Conservation (phyloP, 2,888 invertebrate species). For the Electrophaes corylata region DNA sequence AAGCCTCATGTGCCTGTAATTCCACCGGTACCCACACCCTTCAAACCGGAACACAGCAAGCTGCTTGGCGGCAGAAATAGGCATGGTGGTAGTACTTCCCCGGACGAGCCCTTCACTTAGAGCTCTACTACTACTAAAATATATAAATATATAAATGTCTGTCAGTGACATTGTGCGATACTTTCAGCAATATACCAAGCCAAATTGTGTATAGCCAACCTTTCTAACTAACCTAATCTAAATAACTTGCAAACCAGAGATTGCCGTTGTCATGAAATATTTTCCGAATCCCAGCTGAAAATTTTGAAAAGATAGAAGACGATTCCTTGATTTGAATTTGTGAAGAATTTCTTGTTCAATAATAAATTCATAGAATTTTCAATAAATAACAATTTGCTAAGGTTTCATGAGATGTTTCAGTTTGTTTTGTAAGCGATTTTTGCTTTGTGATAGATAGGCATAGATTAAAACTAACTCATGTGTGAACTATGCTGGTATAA, state of each 20-base stretch:
- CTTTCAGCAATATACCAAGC: slow-evolving; percentile 11
- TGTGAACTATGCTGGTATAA: slow-evolving; percentile 34
- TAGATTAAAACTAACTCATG: slow-evolving; percentile 65
- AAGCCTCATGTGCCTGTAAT: too few relatives aligned
- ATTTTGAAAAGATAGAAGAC: slow-evolving; percentile 1
- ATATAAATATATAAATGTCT: slow-evolving; percentile 13
- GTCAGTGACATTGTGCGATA: not conserved
- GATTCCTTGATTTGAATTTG: slow-evolving; percentile 5
- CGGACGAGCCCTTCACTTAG: too few relatives aligned
- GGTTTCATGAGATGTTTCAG: not conserved
- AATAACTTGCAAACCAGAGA: too few relatives aligned
- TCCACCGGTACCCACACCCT: too few relatives aligned
- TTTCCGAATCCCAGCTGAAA: not conserved
- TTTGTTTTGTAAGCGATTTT: slow-evolving; percentile 17
- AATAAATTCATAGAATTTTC: not conserved
- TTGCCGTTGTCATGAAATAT: slow-evolving; percentile 8
- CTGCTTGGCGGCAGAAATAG: too few relatives aligned
- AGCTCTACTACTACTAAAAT: too few relatives aligned
- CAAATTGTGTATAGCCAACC: slow-evolving; percentile 18
- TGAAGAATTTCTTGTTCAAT: slow-evolving; percentile 1
- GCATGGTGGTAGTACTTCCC: too few relatives aligned
- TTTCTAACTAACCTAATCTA: too few relatives aligned
- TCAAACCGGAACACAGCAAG: too few relatives aligned
- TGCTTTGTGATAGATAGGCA: slow-evolving; percentile 43
- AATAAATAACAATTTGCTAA: not conserved